phyloP scores from a whole-genome alignment of 2,797 vertebrate genomes.

The Myotis myotis region DNA sequence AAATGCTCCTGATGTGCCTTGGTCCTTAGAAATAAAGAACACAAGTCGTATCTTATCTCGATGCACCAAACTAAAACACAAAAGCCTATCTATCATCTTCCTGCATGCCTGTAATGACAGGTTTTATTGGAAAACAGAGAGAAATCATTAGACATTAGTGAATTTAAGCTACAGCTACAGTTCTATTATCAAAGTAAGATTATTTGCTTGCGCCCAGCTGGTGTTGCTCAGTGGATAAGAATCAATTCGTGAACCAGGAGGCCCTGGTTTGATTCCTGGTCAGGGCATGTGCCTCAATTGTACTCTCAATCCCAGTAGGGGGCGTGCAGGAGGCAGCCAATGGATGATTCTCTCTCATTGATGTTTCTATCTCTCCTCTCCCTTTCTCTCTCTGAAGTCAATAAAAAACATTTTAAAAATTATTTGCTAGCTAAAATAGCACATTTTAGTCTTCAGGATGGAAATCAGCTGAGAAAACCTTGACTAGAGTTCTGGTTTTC shows the following conservation, averaged over 20 bases:
- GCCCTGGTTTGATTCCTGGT: too few relatives aligned
- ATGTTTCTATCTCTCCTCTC: too few relatives aligned
- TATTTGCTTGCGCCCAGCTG: background rate
- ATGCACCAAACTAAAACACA: background rate
- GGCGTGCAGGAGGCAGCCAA: too few relatives aligned
- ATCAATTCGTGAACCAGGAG: too few relatives aligned
- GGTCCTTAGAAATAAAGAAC: background rate
- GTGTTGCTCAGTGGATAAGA: too few relatives aligned
- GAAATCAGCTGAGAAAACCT: background rate
- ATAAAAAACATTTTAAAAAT: background rate
- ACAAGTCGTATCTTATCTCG: background rate
- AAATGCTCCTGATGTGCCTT: background rate
- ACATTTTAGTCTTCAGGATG: background rate
- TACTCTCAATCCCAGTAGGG: too few relatives aligned
- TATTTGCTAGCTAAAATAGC: background rate
- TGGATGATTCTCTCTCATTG: too few relatives aligned
- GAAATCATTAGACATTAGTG: background rate
- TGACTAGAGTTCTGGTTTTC: background rate
- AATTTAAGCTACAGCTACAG: background rate
- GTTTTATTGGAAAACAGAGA: background rate
- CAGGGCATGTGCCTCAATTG: too few relatives aligned
- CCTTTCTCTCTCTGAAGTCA: too few relatives aligned
- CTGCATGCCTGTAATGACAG: background rate
- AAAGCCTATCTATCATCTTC: background rate
- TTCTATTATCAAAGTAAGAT: background rate